A percentile compares a stretch with the other conserved stretches of the same genome.
Evolutionary conservation across 2,888 invertebrate genomes (phyloP).

Genomic region (Tigriopus californicus): DNA sequence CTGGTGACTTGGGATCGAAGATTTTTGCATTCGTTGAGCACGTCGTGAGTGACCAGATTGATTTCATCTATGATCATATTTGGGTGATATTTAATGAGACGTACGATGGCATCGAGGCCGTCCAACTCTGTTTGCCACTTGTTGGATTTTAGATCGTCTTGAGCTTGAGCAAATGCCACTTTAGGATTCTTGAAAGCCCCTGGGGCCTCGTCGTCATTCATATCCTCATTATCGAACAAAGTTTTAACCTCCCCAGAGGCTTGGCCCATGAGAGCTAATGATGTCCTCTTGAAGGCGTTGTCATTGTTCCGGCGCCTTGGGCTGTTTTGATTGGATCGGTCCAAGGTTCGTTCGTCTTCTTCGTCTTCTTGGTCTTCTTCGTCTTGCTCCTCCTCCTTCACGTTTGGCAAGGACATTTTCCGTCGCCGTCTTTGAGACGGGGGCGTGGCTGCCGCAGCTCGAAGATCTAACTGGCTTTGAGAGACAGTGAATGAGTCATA

Average conservation of each 20-base stretch:
- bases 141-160: slow-evolving; percentile 20
- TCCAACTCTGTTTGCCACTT: slow-evolving; percentile 49
- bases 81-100: slow-evolving; percentile 45
- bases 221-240: neutral
- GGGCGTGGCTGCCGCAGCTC: too few relatives aligned
- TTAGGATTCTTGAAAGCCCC: neutral
- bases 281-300: neutral
- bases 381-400: too few relatives aligned
- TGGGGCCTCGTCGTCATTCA: neutral
- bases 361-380: too few relatives aligned
- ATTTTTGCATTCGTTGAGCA: slow-evolving; percentile 63
- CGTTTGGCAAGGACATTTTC: too few relatives aligned
- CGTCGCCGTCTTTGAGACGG: too few relatives aligned
- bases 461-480: too few relatives aligned
- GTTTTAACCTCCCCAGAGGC: neutral
- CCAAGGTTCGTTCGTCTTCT: too few relatives aligned
- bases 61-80: slow-evolving; percentile 43
- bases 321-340: too few relatives aligned
- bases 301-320: neutral
- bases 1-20: slow-evolving; percentile 80
- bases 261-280: neutral
- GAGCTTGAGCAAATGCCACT: neutral
- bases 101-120: slow-evolving; percentile 46
- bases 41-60: slow-evolving; percentile 42
- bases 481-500: too few relatives aligned